Evolutionary conservation across 1,140 invertebrate species (phyloP).

Genomic region (Parasteatoda tepidariorum): DNA sequence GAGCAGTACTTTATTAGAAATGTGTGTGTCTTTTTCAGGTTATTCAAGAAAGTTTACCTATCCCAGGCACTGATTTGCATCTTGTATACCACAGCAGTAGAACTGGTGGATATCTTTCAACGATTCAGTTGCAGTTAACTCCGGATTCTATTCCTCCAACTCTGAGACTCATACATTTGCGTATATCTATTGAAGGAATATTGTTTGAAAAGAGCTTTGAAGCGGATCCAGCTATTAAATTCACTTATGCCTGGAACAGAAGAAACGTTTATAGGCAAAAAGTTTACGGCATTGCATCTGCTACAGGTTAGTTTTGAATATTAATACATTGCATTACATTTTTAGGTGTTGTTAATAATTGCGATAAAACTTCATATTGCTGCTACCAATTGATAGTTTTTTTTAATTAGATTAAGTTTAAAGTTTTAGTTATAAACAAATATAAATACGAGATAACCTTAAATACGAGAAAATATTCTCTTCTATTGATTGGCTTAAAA

Average conservation of each 20-base stretch:
- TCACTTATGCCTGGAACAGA: slow-evolving; percentile 72
- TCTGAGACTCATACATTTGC: slow-evolving; percentile 66
- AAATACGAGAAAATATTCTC: too few species aligned
- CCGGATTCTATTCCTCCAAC: slow-evolving; percentile 65
- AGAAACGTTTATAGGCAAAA: slow-evolving; percentile 72
- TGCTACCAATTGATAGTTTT: too few species aligned
- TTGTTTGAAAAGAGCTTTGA: slow-evolving; percentile 70
- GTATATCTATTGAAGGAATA: slow-evolving; percentile 70
- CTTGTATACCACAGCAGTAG: slow-evolving; percentile 70
- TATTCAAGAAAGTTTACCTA: slow-evolving; percentile 91
- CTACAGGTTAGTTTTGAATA: slow-evolving; percentile 67
- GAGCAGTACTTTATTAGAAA: too few species aligned
- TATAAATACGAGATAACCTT: too few species aligned
- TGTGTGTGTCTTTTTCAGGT: slow-evolving; percentile 80
- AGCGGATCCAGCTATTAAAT: slow-evolving; percentile 70
- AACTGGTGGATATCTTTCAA: slow-evolving; percentile 69
- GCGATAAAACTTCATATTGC: too few species aligned
- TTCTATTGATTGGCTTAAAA: too few species aligned
- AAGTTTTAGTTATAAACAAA: too few species aligned
- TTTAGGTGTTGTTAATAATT: too few species aligned
- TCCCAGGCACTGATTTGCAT: slow-evolving; percentile 80
- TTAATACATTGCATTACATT: too few species aligned
- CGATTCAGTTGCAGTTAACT: slow-evolving; percentile 70
- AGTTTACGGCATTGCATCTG: slow-evolving; percentile 87
- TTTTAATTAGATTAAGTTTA: too few species aligned